Evolutionary conservation across 2,797 vertebrate genomes (phyloP).

Genomic region (Microcaecilia unicolor): DNA sequence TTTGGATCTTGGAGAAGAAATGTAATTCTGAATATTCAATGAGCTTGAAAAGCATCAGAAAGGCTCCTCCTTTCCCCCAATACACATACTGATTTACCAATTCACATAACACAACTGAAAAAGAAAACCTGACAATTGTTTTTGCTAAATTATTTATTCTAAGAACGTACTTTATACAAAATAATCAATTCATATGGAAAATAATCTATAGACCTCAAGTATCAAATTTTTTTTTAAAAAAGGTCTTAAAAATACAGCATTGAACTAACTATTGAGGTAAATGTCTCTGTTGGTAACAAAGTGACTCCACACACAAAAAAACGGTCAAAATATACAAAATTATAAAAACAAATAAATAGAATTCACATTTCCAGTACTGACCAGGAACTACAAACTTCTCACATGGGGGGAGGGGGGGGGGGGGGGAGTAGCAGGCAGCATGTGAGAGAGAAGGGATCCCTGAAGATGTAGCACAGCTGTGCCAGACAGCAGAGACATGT

Average conservation of each 20-base stretch:
- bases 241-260: conserved; percentile 56
- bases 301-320: conserved; percentile 61
- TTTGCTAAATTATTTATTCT: conserved; percentile 64
- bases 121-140: no score
- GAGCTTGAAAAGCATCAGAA: no score
- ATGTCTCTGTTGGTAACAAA: conserved; percentile 57
- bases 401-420: conserved; percentile 40
- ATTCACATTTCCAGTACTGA: conserved; percentile 55
- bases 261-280: conserved; percentile 67
- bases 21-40: no score
- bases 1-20: no score
- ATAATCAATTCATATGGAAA: conserved; percentile 70
- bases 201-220: conserved; percentile 67
- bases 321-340: conserved; percentile 63
- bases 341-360: conserved; percentile 71
- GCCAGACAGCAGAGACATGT: conserved; percentile 6
- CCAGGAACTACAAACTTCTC: conserved; percentile 48
- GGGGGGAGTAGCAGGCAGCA: no score
- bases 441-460: no score
- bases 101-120: no score
- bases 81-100: no score
- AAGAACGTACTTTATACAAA: conserved; percentile 71
- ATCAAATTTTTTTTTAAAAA: conserved; percentile 58
- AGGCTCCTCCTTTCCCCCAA: no score
- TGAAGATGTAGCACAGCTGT: no score